Base-by-base conservation (phyloP, 2,113 vertebrate species). In the Naja naja region DNA sequence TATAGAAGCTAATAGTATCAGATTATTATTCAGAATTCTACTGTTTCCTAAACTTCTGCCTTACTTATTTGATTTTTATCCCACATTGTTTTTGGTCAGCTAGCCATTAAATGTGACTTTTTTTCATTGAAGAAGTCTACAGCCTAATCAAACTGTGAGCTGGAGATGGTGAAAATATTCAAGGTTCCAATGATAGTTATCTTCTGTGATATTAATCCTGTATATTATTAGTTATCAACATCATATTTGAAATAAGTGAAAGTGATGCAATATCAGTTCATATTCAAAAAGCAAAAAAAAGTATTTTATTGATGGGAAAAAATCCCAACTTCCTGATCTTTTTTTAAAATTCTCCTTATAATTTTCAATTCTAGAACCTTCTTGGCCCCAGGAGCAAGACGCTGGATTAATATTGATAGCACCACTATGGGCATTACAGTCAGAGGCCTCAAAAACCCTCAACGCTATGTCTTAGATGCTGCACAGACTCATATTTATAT, bases 401-500 rank as follows among this genome's bases (percentile, higher is more conserved):
- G 99, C 1, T 99, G 99, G 99, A 99, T 99, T 94, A 99, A 99
- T 97, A 99, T 99, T 1, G 99, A 99, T 1, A 99, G 99, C 39
- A 99, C 99, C 93, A 99, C 99, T 10, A 99, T 99, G 99, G 99
- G 99, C 93, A 97, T 99, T 96, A 99, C 99, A 0, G 99, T 99
- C 94, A 99, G 97, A 90, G 98, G 99, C 53, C 97, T 99, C 95
- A 97, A 98, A 92, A 98, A 99, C 94, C 99, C 99, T 5, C 99
- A 99, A 95, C 98, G 99, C 94, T 99, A 99, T 0, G 99, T 99
- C 69, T 97, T 99, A 96, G 99, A 99, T 27, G 98, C 99, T 0
- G 99, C 99, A 0, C 99, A 99, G 74, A 99, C 99, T 0, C 99
- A 99, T 96, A 99, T 99, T 95, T 99, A 99, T 97, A 99, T 99